Evolutionary conservation across 2,888 invertebrate species (phyloP), one percentile per base, ranked within the genome.

Genomic region (Hemistola chrysoprasaria): DNA sequence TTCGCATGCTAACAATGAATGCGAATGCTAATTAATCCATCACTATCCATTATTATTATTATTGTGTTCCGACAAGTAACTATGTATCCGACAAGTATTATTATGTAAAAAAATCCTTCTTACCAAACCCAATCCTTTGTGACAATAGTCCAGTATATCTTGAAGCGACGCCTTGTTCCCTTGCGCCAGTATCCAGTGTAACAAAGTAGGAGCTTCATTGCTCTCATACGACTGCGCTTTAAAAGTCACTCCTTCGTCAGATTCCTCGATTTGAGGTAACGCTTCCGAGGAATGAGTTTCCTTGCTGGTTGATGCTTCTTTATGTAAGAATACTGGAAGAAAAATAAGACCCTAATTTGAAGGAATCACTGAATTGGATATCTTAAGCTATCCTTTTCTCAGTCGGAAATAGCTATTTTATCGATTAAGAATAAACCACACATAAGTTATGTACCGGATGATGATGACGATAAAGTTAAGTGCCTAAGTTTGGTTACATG

Each of bases 181-280:
- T 64, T 94, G 94, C 2, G 95, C 93, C 11, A 94, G 92, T 40
- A 97, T 97, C 97, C 97, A 97, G 57, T 96, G 95, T 41, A 95
- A 85, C 22, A 98, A 78, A 11, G 94, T 94, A 1, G 92, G 80
- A 5, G 90, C 90, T 8, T 88, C 86, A 48, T 78, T 79, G 44
- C 65, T 73, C 34, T 81, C 81, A 29, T 68, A 72, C 24, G 74
- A 74, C 5, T 67, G 72, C 7, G 74, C 73, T 42, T 77, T 76
- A 44, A 82, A 86, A 0, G 66, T 70, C 34, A 77, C 77, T 0
- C 76, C 81, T 24, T 83, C 87, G 23, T 82, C 84, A 0, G 76
- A 76, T 26, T 76, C 81, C 37, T 76, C 78, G 20, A 77, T 71
- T 1, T 57, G 68, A 20, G 61, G 73, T 0, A 64, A 41, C 0